These are phyloP conservation scores for Nipponia nippon DNA, from an alignment of 2,113 vertebrate genomes.

Conservation along the genomic window DNA sequence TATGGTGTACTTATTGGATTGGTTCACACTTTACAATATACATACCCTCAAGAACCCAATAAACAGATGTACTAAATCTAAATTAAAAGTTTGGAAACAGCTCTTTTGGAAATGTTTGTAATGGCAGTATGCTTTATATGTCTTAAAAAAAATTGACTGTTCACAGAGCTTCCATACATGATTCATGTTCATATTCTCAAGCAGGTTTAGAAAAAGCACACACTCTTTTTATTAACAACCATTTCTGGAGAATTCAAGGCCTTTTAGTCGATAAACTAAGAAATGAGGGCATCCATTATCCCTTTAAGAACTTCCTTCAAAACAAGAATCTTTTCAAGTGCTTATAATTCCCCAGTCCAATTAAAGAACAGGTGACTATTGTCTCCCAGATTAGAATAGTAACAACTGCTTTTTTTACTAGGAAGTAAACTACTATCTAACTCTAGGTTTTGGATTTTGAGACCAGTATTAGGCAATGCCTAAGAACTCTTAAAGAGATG, in stretches of 20 bases:
- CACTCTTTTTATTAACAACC: neutral
- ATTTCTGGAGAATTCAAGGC: neutral
- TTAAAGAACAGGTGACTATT: neutral
- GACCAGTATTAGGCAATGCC: neutral
- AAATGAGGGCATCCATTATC: neutral
- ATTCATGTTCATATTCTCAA: neutral
- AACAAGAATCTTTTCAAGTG: neutral
- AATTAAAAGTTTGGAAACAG: neutral
- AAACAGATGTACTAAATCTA: neutral
- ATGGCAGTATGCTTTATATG: neutral
- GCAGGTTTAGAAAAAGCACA: neutral
- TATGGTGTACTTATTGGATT: neutral
- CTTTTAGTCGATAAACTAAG: neutral
- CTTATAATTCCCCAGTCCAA: neutral
- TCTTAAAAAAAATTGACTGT: neutral
- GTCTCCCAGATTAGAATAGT: neutral
- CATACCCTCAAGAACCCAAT: neutral
- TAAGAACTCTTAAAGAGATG: neutral
- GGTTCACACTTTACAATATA: neutral
- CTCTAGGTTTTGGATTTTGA: neutral
- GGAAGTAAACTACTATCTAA: neutral
- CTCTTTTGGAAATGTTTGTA: neutral
- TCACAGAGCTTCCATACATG: neutral
- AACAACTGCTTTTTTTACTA: neutral
- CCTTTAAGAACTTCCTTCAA: neutral